Evolutionary conservation across 2,113 vertebrate species (phyloP).

Genomic region (Oenanthe oenanthe): DNA sequence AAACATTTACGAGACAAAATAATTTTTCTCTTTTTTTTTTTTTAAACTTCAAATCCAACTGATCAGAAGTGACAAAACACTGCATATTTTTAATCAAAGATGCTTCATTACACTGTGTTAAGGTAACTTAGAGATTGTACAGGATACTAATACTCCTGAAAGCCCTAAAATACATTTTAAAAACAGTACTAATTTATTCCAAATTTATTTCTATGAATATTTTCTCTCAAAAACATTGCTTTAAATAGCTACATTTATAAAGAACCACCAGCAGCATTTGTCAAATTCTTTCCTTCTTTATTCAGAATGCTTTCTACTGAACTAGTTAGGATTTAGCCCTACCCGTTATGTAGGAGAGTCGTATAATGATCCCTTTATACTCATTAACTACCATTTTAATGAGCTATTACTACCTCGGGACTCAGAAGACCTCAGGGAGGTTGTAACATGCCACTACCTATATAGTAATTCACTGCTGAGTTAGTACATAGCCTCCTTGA

Average conservation of each 20-base stretch:
- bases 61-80: fast-evolving
- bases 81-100: not conserved
- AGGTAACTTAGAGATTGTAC: not conserved
- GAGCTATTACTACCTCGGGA: constrained; percentile 69
- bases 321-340: constrained; percentile 52
- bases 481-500: constrained; percentile 66
- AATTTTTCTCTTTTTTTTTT: not conserved
- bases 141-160: not conserved
- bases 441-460: constrained; percentile 71
- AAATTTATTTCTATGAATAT: not conserved
- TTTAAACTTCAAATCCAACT: not conserved
- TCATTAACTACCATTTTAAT: constrained; percentile 72
- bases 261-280: not conserved
- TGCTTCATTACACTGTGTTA: not conserved
- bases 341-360: not conserved
- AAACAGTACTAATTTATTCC: not conserved
- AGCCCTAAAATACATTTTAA: not conserved
- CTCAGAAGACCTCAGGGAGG: constrained; percentile 63
- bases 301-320: constrained; percentile 22
- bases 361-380: constrained; percentile 57
- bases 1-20: not conserved
- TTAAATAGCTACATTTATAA: constrained; percentile 2
- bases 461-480: constrained; percentile 66
- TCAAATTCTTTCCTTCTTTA: not conserved
- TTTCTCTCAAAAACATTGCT: not conserved